Evolutionary conservation across 2,113 vertebrate genomes (phyloP).

Genomic region (Stigmatopora argus): DNA sequence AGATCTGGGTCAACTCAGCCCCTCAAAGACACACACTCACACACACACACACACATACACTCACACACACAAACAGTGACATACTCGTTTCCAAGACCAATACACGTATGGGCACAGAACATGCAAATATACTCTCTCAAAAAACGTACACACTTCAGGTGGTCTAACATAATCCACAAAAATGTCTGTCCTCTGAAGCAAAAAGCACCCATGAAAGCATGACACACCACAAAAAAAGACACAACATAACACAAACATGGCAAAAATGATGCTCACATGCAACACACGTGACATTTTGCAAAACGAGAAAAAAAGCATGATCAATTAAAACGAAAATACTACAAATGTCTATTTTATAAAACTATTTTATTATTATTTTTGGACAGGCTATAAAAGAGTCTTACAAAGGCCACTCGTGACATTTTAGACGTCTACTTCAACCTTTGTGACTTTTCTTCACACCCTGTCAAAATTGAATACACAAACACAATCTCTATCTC

Average conservation of each 20-base stretch:
- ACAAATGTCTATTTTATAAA: no score
- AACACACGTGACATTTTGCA: not conserved
- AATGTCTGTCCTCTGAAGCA: no score
- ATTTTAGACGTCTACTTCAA: conserved; percentile 26
- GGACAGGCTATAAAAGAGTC: not conserved
- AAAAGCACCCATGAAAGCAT: no score
- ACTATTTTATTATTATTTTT: not conserved
- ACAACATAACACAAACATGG: no score
- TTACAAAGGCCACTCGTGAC: conserved; percentile 38
- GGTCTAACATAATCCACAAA: conserved; percentile 27
- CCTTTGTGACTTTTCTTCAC: conserved; percentile 33
- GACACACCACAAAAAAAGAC: no score
- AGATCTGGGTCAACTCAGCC: conserved; percentile 67
- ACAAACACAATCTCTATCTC: conserved; percentile 16
- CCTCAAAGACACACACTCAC: conserved; percentile 26
- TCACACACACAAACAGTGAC: conserved; percentile 10
- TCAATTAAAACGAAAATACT: not conserved
- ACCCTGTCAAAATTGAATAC: conserved; percentile 23
- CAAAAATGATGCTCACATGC: not conserved
- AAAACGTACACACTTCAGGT: conserved; percentile 7
- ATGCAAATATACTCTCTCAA: not conserved
- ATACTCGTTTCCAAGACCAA: conserved; percentile 32
- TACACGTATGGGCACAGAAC: conserved; percentile 6
- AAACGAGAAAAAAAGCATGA: not conserved
- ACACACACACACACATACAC: conserved; percentile 13